Conservation (phyloP, 2,113 vertebrate genomes). For the Serinus canaria region DNA sequence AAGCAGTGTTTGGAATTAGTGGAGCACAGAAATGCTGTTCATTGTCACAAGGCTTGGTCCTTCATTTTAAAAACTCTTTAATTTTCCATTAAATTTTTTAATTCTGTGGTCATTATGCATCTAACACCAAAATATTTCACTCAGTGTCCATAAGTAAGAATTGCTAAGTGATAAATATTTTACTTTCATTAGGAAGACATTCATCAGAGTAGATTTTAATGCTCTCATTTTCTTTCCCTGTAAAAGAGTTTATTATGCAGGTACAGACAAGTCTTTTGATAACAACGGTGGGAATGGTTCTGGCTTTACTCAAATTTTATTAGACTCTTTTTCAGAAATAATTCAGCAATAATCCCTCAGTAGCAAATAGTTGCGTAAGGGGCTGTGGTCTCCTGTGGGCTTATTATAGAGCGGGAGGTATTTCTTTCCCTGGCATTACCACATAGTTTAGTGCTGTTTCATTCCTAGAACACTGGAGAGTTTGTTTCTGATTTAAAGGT, state of each 20-base stretch:
- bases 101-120: background rate
- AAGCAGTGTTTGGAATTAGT: background rate
- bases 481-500: conserved; percentile 50
- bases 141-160: background rate
- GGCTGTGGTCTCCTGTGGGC: conserved; percentile 45
- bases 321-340: conserved; percentile 52
- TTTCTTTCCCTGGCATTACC: conserved; percentile 31
- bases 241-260: conserved; percentile 10
- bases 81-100: background rate
- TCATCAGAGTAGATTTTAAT: background rate
- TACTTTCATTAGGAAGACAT: background rate
- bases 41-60: background rate
- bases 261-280: conserved; percentile 24
- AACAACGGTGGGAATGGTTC: conserved; percentile 35
- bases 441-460: background rate
- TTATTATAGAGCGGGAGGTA: conserved; percentile 41
- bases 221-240: background rate
- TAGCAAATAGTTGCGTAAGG: conserved; percentile 38
- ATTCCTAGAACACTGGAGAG: conserved; percentile 28
- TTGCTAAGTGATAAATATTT: background rate
- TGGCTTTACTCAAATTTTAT: conserved; percentile 60
- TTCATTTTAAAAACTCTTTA: background rate
- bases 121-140: background rate
- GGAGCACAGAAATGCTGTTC: background rate
- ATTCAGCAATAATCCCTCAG: conserved; percentile 46